A percentile compares a stretch with the other conserved stretches of the same genome.
phyloP scores from a whole-genome alignment of 1,140 invertebrate species.

The Bombus terrestris region DNA sequence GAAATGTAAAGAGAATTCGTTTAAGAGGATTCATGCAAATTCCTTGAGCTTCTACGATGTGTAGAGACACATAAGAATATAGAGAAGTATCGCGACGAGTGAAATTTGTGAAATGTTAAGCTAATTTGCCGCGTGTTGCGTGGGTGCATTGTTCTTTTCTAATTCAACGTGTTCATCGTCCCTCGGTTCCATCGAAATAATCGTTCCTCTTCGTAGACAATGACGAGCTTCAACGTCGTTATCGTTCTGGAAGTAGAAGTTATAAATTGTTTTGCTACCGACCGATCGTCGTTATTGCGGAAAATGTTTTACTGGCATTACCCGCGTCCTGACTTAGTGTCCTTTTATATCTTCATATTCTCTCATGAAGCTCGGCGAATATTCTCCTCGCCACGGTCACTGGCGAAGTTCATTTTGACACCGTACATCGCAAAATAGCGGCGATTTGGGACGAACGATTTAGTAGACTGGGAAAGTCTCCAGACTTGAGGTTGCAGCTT shows the following conservation, averaged over 20 bases:
- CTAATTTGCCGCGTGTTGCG: not conserved
- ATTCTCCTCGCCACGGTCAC: not conserved
- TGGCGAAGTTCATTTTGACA: not conserved
- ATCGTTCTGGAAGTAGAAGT: too few relatives aligned
- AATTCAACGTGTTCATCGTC: not conserved
- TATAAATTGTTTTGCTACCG: not conserved
- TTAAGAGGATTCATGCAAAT: conserved; percentile 14
- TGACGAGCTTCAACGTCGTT: too few relatives aligned
- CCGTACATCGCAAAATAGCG: not conserved
- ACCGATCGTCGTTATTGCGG: not conserved
- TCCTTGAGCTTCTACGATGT: not conserved
- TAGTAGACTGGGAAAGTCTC: conserved; percentile 6
- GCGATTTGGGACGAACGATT: not conserved
- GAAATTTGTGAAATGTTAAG: not conserved
- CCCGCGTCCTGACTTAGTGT: too few relatives aligned
- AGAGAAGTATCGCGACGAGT: not conserved
- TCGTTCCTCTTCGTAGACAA: not conserved
- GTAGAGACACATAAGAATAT: not conserved
- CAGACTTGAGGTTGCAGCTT: not conserved
- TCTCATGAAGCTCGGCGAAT: not conserved
- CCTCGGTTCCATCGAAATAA: not conserved
- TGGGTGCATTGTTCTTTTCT: not conserved
- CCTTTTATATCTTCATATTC: not conserved
- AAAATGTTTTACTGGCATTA: not conserved
- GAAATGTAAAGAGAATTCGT: too few relatives aligned